phyloP scores from a whole-genome alignment of 2,888 invertebrate genomes.

The Scaeva pyrastri region DNA sequence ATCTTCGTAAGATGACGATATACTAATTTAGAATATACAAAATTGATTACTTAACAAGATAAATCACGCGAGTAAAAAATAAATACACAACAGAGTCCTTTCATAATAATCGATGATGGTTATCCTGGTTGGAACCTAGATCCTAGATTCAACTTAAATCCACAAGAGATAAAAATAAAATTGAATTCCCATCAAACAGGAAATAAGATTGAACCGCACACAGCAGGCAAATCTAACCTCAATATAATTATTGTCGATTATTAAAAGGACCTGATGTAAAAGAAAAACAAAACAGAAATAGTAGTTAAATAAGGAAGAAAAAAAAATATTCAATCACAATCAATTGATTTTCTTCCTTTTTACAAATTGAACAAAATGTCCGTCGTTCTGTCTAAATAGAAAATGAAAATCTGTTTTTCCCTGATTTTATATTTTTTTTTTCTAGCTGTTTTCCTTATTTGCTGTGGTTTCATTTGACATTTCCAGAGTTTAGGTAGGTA shows the following conservation, averaged over 20 bases:
- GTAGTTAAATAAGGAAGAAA: not conserved
- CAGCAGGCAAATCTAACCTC: slow-evolving; percentile 36
- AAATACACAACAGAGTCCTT: slow-evolving; percentile 1
- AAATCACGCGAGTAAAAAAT: slow-evolving; percentile 15
- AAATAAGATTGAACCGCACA: slow-evolving; percentile 37
- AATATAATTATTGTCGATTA: slow-evolving; percentile 59
- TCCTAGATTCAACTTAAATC: slow-evolving; percentile 1
- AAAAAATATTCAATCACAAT: slow-evolving; percentile 62
- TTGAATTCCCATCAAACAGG: slow-evolving; percentile 9
- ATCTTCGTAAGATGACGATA: not conserved
- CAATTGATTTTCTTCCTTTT: slow-evolving; percentile 69
- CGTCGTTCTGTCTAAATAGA: slow-evolving; percentile 34
- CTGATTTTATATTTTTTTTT: not conserved
- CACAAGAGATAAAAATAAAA: slow-evolving; percentile 3
- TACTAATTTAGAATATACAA: not conserved
- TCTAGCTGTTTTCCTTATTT: not conserved
- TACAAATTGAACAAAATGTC: slow-evolving; percentile 61
- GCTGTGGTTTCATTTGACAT: slow-evolving; percentile 52
- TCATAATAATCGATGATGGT: not conserved
- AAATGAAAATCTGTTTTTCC: slow-evolving; percentile 60
- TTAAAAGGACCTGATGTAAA: slow-evolving; percentile 30
- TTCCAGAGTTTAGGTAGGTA: not conserved
- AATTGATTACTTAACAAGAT: slow-evolving; percentile 17
- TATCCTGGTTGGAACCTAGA: not conserved
- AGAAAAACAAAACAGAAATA: slow-evolving; percentile 22